Percentiles rank a stretch among this genome's conserved stretches.
phyloP scores from a whole-genome alignment of 2,113 vertebrate genomes.

The Trichechus manatus region DNA sequence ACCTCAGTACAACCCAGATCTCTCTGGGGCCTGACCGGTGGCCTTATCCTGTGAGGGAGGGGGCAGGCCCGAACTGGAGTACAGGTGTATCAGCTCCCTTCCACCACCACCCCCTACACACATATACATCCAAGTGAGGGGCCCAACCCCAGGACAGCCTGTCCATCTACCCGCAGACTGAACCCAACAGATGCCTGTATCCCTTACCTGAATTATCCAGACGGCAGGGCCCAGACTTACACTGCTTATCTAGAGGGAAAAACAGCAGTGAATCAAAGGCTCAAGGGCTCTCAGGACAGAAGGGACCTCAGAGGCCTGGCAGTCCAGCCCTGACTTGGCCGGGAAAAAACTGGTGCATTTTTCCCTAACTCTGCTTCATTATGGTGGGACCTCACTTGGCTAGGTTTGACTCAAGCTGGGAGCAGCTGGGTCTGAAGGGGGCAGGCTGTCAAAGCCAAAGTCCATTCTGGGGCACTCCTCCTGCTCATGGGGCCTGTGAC shows the following conservation, averaged over 20 bases:
- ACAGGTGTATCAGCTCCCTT: background rate
- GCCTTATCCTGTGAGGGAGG: background rate
- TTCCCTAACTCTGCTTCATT: background rate
- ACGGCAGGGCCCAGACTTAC: constrained; percentile 68
- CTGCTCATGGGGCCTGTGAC: background rate
- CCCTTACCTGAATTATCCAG: constrained; percentile 78
- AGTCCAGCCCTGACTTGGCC: background rate
- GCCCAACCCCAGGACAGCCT: background rate
- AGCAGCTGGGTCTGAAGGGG: background rate
- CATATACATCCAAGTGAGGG: background rate
- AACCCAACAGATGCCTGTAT: background rate
- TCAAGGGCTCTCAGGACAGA: background rate
- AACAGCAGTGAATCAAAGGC: constrained; percentile 31
- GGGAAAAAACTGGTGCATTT: background rate
- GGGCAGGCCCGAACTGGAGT: background rate
- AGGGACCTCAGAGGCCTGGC: background rate
- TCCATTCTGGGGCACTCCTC: background rate
- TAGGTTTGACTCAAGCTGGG: background rate
- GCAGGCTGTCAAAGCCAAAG: background rate
- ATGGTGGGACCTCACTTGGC: background rate
- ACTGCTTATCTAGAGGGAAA: constrained; percentile 73
- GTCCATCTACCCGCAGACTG: background rate
- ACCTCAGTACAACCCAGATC: background rate
- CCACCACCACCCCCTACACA: background rate
- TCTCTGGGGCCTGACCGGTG: background rate